A percentile compares a stretch with the other conserved stretches of the same genome.
phyloP scores from a whole-genome alignment of 2,888 invertebrate species.

The Pinctada fucata region DNA sequence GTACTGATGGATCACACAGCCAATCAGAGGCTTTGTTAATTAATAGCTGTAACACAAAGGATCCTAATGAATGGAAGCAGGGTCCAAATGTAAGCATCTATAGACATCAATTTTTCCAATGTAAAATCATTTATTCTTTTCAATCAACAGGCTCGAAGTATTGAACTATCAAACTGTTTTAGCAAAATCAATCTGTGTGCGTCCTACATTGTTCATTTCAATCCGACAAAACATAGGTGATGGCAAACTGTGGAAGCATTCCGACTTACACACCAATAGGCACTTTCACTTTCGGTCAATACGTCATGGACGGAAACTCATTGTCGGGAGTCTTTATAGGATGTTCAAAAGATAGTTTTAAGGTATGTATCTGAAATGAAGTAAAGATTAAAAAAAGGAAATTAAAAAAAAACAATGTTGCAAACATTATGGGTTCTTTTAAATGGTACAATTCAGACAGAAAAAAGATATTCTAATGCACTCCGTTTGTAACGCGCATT shows the following conservation, averaged over 20 bases:
- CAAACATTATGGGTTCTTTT: no score
- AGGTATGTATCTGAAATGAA: slow-evolving; percentile 7
- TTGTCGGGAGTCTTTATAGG: slow-evolving; percentile 29
- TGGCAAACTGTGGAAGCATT: slow-evolving; percentile 22
- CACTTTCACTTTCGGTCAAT: slow-evolving; percentile 28
- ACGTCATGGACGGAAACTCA: slow-evolving; percentile 3
- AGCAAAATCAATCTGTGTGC: background rate
- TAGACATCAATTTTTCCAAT: background rate
- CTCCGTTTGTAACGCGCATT: no score
- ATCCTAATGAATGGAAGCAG: slow-evolving; percentile 14
- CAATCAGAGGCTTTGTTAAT: slow-evolving; percentile 35
- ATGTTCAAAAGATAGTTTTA: slow-evolving; percentile 28
- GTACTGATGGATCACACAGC: slow-evolving; percentile 31
- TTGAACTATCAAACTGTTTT: background rate
- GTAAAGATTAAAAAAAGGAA: no score
- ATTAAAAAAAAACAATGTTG: no score
- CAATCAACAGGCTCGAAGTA: no score
- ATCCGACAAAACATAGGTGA: slow-evolving; percentile 13
- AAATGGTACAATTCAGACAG: no score
- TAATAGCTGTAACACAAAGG: slow-evolving; percentile 21
- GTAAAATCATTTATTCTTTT: no score
- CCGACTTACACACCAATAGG: slow-evolving; percentile 31
- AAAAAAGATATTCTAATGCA: no score
- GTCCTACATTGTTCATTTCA: background rate
- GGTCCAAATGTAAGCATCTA: slow-evolving; percentile 26